Percentiles rank a stretch among this genome's conserved stretches.
phyloP scores from a whole-genome alignment of 2,888 invertebrate species.

The Hypolimnas misippus region DNA sequence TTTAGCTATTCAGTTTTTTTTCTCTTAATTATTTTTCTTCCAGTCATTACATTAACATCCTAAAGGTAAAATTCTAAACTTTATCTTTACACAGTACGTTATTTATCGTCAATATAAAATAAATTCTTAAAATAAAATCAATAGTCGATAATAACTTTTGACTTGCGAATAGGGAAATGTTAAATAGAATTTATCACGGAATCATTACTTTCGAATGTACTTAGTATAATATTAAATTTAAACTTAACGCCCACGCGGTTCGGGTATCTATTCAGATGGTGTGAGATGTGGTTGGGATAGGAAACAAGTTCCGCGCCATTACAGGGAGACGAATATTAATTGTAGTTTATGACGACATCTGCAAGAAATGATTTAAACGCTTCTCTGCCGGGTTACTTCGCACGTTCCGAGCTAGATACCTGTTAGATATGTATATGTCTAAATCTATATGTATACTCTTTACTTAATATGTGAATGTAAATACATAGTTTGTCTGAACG shows the following conservation, averaged over 20 bases:
- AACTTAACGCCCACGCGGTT: constrained; percentile 19
- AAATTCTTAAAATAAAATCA: no score
- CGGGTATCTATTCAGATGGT: constrained; percentile 24
- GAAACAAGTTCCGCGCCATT: constrained; percentile 37
- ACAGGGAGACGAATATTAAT: constrained; percentile 41
- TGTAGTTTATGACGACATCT: constrained; percentile 45
- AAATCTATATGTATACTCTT: no score
- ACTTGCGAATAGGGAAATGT: neutral
- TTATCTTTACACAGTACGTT: neutral
- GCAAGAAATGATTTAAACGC: constrained; percentile 41
- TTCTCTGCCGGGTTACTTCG: constrained; percentile 42
- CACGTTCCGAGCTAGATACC: constrained; percentile 30
- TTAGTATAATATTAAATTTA: constrained; percentile 19
- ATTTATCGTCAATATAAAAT: no score
- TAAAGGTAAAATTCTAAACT: neutral
- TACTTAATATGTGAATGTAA: no score
- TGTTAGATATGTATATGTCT: no score
- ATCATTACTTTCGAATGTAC: neutral
- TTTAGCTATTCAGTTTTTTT: neutral
- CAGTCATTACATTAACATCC: neutral
- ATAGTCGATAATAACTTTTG: neutral
- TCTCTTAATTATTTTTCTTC: neutral
- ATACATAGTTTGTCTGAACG: no score
- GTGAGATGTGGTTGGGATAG: constrained; percentile 29
- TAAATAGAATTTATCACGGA: constrained; percentile 1